Percentiles rank a stretch among this genome's conserved stretches.
Evolutionary conservation across 2,797 vertebrate species (phyloP).

Genomic region (Etheostoma perlongum): DNA sequence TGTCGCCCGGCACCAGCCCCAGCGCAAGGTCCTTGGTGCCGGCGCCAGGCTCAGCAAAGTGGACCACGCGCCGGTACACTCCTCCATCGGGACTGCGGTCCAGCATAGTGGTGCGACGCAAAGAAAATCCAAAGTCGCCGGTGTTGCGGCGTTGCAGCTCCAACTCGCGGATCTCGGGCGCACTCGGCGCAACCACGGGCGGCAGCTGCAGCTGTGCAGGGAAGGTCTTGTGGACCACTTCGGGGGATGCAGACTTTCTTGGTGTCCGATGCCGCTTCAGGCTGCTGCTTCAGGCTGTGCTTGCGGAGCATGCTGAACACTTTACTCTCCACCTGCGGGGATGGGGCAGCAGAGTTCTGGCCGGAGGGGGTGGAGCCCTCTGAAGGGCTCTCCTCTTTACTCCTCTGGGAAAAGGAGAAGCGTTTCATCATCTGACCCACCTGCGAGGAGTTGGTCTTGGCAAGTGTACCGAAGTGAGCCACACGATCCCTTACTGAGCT

Average conservation of each 20-base stretch:
- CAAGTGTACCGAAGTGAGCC: slow-evolving; percentile 92
- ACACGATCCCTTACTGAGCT: slow-evolving; percentile 93
- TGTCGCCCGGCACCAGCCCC: slow-evolving; percentile 94
- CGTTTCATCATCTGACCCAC: slow-evolving; percentile 95
- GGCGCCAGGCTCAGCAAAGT: slow-evolving; percentile 95
- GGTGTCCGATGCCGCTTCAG: slow-evolving; percentile 33
- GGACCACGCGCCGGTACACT: slow-evolving; percentile 92
- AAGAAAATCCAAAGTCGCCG: slow-evolving; percentile 96
- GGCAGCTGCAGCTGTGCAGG: slow-evolving; percentile 89
- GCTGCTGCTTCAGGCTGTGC: slow-evolving; percentile 74
- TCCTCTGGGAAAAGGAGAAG: slow-evolving; percentile 96
- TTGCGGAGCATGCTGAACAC: slow-evolving; percentile 88
- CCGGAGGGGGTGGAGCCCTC: slow-evolving; percentile 95
- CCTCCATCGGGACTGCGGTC: slow-evolving; percentile 91
- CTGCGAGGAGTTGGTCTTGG: slow-evolving; percentile 95
- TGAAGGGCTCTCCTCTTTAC: slow-evolving; percentile 93
- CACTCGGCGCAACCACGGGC: slow-evolving; percentile 84
- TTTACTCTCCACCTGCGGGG: slow-evolving; percentile 93
- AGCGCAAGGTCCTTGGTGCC: slow-evolving; percentile 95
- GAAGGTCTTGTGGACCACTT: slow-evolving; percentile 90
- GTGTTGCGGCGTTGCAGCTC: slow-evolving; percentile 95
- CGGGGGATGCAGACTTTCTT: slow-evolving; percentile 84
- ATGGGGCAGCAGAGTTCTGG: slow-evolving; percentile 91
- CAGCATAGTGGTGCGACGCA: slow-evolving; percentile 96
- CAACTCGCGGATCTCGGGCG: slow-evolving; percentile 87